Evolutionary conservation across 2,888 invertebrate species (phyloP), one percentile per base, ranked within the genome.

Genomic region (Coelinius sp.): DNA sequence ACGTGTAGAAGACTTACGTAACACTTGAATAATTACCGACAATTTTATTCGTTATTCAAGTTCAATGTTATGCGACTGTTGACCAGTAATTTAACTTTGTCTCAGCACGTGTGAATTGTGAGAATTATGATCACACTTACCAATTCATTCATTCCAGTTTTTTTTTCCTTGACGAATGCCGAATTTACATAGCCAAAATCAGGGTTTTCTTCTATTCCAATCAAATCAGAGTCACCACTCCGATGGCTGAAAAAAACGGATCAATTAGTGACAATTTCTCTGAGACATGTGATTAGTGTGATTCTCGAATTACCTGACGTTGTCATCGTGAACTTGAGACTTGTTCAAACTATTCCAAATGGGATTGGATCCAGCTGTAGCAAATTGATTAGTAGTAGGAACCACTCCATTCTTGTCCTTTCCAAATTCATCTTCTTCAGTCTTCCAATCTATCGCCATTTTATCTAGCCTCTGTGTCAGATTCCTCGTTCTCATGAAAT

Each of bases 311-410:
- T 82, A 91, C 91, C 92, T 92, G 22, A 89, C 78, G 2, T 88
- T 86, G 74, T 92, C 92, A 73, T 91, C 89, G 89, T 89, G 0
- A 88, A 87, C 64, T 88, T 89, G 81, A 12, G 68, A 27, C 71
- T 88, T 87, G 73, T 69, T 53, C 5, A 68, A 38, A 12, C 90
- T 90, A 79, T 91, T 92, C 89, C 91, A 93, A 24, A 93, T 91
- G 1, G 93, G 93, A 88, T 93, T 93, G 63, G 93, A 92, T 17
- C 93, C 93, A 82, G 93, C 92, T 1, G 90, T 86, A 0, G 93
- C 92, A 86, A 92, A 92, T 77, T 91, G 91, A 88, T 94, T 94
- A 63, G 93, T 93, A 44, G 91, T 92, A 7, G 94, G 94, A n/a
- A 84, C 88, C 59, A 87, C 88, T 79, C 89, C 91, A 12, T 86